Percentiles rank a stretch among this genome's conserved stretches.
phyloP scores from a whole-genome alignment of 2,113 vertebrate species.

The Montifringilla adamsi region DNA sequence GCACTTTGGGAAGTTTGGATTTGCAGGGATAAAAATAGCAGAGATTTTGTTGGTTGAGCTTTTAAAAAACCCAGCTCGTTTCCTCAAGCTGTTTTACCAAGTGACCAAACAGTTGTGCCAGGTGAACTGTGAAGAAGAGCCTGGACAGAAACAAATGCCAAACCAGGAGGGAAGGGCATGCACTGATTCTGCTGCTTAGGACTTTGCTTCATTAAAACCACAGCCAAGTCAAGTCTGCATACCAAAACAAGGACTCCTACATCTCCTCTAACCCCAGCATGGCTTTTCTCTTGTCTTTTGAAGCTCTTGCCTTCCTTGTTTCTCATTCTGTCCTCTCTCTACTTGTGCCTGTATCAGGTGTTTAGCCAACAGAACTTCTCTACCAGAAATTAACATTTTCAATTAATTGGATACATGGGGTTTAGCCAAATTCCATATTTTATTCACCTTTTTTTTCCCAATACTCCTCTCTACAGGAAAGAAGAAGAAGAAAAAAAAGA shows the following conservation, averaged over 20 bases:
- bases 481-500: background rate
- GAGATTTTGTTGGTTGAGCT: background rate
- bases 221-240: background rate
- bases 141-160: constrained; percentile 27
- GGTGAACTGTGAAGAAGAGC: constrained; percentile 25
- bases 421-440: background rate
- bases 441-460: background rate
- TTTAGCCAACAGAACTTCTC: background rate
- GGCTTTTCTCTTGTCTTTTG: background rate
- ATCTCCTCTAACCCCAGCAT: background rate
- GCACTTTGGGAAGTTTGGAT: background rate
- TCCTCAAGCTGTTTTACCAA: background rate
- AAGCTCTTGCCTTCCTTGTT: background rate
- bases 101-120: constrained; percentile 21
- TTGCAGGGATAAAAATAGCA: background rate
- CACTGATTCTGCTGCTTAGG: constrained; percentile 40
- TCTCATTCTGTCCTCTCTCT: background rate
- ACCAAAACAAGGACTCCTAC: background rate
- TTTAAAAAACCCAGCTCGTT: background rate
- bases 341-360: background rate
- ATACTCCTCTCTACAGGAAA: background rate
- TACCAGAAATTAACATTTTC: background rate
- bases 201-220: background rate
- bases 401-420: no score
- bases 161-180: constrained; percentile 26